Percentiles rank a stretch among this genome's conserved stretches.
Conservation (phyloP, 2,113 vertebrate species). For the Garra rufa region DNA sequence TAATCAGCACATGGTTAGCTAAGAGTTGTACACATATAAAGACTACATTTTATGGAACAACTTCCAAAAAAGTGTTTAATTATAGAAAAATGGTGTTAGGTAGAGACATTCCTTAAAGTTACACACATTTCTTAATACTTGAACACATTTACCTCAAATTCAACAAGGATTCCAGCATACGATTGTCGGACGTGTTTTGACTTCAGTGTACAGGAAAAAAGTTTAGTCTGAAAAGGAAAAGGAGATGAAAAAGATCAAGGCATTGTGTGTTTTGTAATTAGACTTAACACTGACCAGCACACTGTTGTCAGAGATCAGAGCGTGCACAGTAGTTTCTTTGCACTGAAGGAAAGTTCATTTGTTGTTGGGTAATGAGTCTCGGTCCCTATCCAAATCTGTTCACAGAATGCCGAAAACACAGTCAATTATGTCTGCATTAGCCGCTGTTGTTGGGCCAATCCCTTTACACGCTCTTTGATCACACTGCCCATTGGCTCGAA, state of each 20-base stretch:
- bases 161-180: too few species aligned
- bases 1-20: too few species aligned
- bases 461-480: slow-evolving; percentile 74
- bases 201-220: not conserved
- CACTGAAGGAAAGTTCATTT: slow-evolving; percentile 76
- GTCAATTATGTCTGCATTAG: slow-evolving; percentile 86
- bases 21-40: too few species aligned
- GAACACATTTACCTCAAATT: too few species aligned
- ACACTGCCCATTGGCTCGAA: slow-evolving; percentile 55
- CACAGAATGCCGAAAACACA: slow-evolving; percentile 80
- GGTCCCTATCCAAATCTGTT: slow-evolving; percentile 74
- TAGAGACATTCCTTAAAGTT: too few species aligned
- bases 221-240: slow-evolving; percentile 3
- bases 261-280: slow-evolving; percentile 67
- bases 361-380: slow-evolving; percentile 77
- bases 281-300: slow-evolving; percentile 76
- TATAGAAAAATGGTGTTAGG: too few species aligned
- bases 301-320: slow-evolving; percentile 70
- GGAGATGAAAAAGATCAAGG: slow-evolving; percentile 63
- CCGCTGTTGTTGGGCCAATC: slow-evolving; percentile 74
- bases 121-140: too few species aligned
- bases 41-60: too few species aligned
- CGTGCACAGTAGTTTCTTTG: slow-evolving; percentile 75
- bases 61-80: too few species aligned
- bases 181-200: not conserved